Evolutionary conservation across 2,888 invertebrate species (phyloP), one percentile per base, ranked within the genome.

Genomic region (Parapristionchus giblindavisi): DNA sequence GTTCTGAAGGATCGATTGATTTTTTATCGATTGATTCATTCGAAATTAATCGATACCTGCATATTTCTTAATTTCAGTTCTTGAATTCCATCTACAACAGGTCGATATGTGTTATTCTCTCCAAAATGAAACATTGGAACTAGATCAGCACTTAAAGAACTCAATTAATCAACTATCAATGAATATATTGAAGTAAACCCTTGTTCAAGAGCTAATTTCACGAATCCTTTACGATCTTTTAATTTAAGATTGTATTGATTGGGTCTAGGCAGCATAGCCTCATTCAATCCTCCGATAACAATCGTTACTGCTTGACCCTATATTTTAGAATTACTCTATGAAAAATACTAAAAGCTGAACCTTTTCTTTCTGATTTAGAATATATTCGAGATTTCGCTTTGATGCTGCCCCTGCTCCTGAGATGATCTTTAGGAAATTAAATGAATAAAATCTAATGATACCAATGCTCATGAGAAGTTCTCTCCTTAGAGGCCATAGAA

Each of bases 121-220:
- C 63, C 63, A 21, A 65, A 65, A 24, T 65, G 63, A n/a, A 65
- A 65, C 40, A 65, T 40, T 1, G 63, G 63, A 11, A 65, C 63
- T 17, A 65, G 63, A 65, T 65, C 63, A 6, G 63, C 63, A 17
- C 63, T 65, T 40, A 36, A 38, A n/a, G n/a, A n/a, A n/a, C n/a
- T n/a, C 6, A 38, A 38, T 29, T 58, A 61, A 3, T 1, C 17
- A 8, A 21, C 5, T 21, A 21, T 36, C 17, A 32, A 8, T 17
- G 38, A 14, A 6, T 21, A 34, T 17, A 14, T 17, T 17, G 5
- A 60, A 34, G 14, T 3, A 8, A 36, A 65, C 63, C 63, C 63
- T 17, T 65, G 34, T 43, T 24, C 43, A 32, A 65, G 17, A 1
- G 63, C 63, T 0, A 65, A 4, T 24, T 29, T 65, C 8, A 65